Evolutionary conservation across 2,113 vertebrate species (phyloP).

Genomic region (Lophius piscatorius): DNA sequence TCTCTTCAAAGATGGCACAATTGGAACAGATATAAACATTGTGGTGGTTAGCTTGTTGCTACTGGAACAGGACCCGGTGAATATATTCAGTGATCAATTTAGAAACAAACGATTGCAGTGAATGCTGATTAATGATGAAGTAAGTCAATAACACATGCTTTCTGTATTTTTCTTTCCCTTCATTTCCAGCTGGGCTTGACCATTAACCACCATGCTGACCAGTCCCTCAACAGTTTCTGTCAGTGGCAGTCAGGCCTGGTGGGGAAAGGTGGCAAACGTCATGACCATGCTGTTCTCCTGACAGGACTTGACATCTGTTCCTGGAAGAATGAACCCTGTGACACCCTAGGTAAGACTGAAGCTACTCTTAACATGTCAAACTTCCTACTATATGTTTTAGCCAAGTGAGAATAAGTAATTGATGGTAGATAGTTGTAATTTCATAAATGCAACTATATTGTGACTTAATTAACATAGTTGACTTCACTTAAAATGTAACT

Average conservation of each 20-base stretch:
- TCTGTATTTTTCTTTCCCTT: not conserved
- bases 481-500: too few relatives aligned
- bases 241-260: conserved; percentile 95
- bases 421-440: too few relatives aligned
- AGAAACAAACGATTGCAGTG: not conserved
- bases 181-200: conserved; percentile 85
- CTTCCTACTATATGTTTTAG: not conserved
- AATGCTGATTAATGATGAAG: not conserved
- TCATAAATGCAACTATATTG: too few relatives aligned
- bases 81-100: conserved; percentile 48
- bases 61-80: conserved; percentile 95
- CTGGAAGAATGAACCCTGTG: conserved; percentile 98
- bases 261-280: conserved; percentile 92
- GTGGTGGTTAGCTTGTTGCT: conserved; percentile 95
- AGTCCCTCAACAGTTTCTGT: conserved; percentile 97
- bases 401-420: too few relatives aligned
- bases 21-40: conserved; percentile 96
- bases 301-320: conserved; percentile 98
- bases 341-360: conserved; percentile 89
- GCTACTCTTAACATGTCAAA: not conserved
- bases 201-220: conserved; percentile 96
- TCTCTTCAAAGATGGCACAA: conserved; percentile 97
- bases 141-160: not conserved
- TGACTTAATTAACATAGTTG: too few relatives aligned
- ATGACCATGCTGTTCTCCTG: conserved; percentile 94